Base-by-base conservation (phyloP, 2,113 vertebrate genomes). In the Cyrtonyx montezumae region DNA sequence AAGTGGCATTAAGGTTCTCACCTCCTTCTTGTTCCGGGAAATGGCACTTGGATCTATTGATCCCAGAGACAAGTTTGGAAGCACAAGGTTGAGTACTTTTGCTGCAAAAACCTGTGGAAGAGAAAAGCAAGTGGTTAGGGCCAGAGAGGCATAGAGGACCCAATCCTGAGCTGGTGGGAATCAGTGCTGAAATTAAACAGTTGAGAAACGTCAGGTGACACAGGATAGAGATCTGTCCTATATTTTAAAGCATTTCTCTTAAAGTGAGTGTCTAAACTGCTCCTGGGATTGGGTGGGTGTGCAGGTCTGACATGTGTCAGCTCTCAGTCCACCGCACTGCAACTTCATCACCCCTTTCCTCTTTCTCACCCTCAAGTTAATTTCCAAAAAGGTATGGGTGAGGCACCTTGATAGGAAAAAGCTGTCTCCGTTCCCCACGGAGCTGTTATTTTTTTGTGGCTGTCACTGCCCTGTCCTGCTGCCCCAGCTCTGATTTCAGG, bases 1-100 rank as follows among this genome's bases (percentile, higher is more conserved):
- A 66, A 82, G 49, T 36, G 16, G 36, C 36, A 51, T 68, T 65
- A 69, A 71, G 18, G 58, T 36, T 93, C 98, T 98, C 92, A 99
- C 99, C 99, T 99, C 98, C 3, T 98, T 97, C 93, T 98, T 97
- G 95, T 99, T 98, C 87, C 99, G 97, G 66, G 99, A 99, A 76
- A 99, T 76, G 91, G 97, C 97, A 9, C 95, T 99, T 84, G 99
- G 97, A 26, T 99, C 98, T 17, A 99, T 99, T 0, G 98, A 87
- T 56, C 99, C 99, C 86, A 99, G 94, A 23, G 97, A 90, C 66
- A 99, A 74, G 84, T 98, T 99, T 43, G 99, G 99, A 90, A 99
- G 84, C 96, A 99, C 94, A 6, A 99, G 97, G 96, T 98, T 99
- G 91, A 99, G 97, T 40, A 99, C 88, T 97, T 99, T 99, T 0